Conservation (phyloP, 1,140 invertebrate species). For the Drosophila kurseongensis region DNA sequence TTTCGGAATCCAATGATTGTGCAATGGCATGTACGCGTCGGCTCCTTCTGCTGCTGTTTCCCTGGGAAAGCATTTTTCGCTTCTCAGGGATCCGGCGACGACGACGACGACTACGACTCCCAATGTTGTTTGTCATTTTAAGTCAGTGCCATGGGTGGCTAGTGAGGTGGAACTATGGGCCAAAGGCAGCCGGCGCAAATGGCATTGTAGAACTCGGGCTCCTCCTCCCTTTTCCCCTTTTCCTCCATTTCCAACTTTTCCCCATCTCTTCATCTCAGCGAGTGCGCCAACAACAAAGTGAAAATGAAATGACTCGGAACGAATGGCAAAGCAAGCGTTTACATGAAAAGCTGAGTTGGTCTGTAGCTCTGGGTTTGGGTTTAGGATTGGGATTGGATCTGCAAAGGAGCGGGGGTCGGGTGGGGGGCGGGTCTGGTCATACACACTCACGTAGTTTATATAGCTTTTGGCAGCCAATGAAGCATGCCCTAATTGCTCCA, state of each 20-base stretch:
- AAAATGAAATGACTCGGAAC: constrained; percentile 83
- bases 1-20: constrained; percentile 83
- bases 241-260: not conserved
- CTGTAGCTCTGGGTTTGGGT: constrained; percentile 11
- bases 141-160: constrained; percentile 77
- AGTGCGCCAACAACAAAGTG: constrained; percentile 76
- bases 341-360: constrained; percentile 60
- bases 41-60: not conserved
- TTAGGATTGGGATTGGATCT: constrained; percentile 4
- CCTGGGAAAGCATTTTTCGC: constrained; percentile 70
- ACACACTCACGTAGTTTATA: constrained; percentile 64
- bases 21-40: constrained; percentile 79
- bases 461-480: constrained; percentile 77
- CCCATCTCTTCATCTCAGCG: constrained; percentile 18
- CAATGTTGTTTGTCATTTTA: constrained; percentile 83
- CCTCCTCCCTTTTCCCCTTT: constrained; percentile 1
- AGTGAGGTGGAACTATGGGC: constrained; percentile 79
- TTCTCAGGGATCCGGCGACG: constrained; percentile 37
- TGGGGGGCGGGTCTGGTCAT: constrained; percentile 14
- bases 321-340: constrained; percentile 82
- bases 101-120: constrained; percentile 39
- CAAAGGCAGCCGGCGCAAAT: constrained; percentile 57
- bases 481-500: constrained; percentile 71
- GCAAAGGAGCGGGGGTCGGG: not conserved
- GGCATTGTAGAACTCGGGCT: constrained; percentile 46